Evolutionary conservation across 2,113 vertebrate species (phyloP), one percentile per base, ranked within the genome.

Genomic region (Sceloporus tristichus): DNA sequence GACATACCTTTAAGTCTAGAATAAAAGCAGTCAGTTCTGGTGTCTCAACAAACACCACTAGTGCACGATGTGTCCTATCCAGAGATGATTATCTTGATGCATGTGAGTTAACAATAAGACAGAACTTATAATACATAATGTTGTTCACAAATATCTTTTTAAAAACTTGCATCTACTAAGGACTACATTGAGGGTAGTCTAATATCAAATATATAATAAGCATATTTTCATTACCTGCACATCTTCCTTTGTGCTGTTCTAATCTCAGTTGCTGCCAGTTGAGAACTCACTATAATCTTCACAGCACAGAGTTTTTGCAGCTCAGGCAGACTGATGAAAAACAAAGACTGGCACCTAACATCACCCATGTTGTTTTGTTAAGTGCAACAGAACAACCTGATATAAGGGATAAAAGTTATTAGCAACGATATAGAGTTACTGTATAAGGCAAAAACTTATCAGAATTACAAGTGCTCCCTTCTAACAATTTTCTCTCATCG

Each of bases 311-410:
- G 95, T n/a, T 93, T 96, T 62, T 93, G 94, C 83, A 98, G 92
- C 1, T 98, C 97, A 0, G 98, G 98, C 19, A 98, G 91, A 9
- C 75, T 34, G 34, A 97, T 82, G 86, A 98, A 98, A 90, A 98
- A 97, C 90, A 98, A 85, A 9, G 96, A 94, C 86, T 95, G 96
- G 34, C 91, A 93, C 14, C 75, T 93, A n/a, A 48, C 9, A n/a
- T 54, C 65, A 68, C 91, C 97, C 96, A 97, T 97, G 48, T 84
- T 95, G 21, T 90, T 59, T 1, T 76, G 38, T 9, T 82, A 78
- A 76, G 38, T 34, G 27, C 10, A 18, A 40, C 74, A 80, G 0
- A 7, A 73, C 3, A 85, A 76, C 29, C 86, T 85, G 14, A 54
- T 81, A 91, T 94, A 87, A 87, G 94, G 83, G 38, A 89, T 5